Conservation (phyloP, 2,888 invertebrate genomes). For the Anagyrus pseudococci region DNA sequence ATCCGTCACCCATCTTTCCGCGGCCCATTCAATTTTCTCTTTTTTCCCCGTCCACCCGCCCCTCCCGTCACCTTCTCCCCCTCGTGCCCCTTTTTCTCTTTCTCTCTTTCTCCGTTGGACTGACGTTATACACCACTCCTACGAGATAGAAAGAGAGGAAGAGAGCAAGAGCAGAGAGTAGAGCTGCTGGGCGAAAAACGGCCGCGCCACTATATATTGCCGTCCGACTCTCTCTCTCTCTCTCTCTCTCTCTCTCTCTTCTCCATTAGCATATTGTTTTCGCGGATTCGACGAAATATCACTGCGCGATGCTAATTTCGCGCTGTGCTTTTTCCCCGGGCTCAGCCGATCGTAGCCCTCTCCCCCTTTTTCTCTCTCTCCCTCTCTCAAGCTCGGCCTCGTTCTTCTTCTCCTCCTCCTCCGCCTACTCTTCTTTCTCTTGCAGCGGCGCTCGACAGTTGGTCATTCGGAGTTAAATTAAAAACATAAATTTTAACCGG, state of each 20-base stretch:
- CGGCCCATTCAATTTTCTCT: conserved; percentile 21
- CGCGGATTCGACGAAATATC: conserved; percentile 58
- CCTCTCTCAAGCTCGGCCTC: conserved; percentile 1
- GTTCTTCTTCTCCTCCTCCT: too few relatives aligned
- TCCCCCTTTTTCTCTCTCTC: conserved; percentile 6
- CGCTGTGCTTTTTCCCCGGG: conserved; percentile 48
- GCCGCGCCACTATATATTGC: conserved; percentile 8
- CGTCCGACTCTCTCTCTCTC: conserved; percentile 22
- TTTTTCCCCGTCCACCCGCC: conserved; percentile 1
- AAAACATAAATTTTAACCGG: conserved; percentile 58
- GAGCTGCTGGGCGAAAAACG: too few relatives aligned
- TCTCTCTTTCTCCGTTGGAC: too few relatives aligned
- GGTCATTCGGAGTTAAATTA: conserved; percentile 61
- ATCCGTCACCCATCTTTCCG: conserved; percentile 33
- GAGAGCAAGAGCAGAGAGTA: too few relatives aligned
- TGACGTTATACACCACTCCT: too few relatives aligned
- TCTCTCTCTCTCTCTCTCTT: conserved; percentile 38
- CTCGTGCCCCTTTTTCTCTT: too few relatives aligned
- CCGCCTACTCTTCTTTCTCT: too few relatives aligned
- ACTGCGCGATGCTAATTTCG: conserved; percentile 55
- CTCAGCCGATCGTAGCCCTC: too few relatives aligned
- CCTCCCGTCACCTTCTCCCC: too few relatives aligned
- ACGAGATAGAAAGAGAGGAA: too few relatives aligned
- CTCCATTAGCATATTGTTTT: conserved; percentile 62
- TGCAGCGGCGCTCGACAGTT: conserved; percentile 51